phyloP scores from a whole-genome alignment of 92 coral and sea anemone genomes.

The Epizoanthus fatuus region DNA sequence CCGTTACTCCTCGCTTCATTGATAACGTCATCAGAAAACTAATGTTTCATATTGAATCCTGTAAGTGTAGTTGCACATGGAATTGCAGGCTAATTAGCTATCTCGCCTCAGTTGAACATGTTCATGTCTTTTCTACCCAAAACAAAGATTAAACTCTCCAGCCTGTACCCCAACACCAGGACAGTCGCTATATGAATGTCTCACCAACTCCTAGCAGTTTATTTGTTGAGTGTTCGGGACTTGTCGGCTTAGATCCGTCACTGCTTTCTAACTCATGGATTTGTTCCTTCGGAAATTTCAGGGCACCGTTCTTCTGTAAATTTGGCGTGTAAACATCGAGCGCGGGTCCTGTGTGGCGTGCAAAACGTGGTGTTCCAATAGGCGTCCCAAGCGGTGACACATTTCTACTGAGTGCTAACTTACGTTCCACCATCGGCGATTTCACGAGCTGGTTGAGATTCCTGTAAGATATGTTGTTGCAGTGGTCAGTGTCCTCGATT shows the following conservation, averaged over 20 bases:
- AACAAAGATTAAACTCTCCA: background rate
- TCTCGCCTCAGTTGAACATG: background rate
- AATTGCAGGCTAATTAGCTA: too few relatives aligned
- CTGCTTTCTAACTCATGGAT: conserved; percentile 76
- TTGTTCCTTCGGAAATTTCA: conserved; percentile 63
- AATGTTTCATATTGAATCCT: too few relatives aligned
- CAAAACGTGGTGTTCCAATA: conserved; percentile 29
- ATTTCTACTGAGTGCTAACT: conserved; percentile 26
- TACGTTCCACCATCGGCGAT: conserved; percentile 77
- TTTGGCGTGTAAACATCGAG: conserved; percentile 7
- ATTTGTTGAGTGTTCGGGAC: conserved; percentile 37
- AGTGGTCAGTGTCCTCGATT: conserved; percentile 49
- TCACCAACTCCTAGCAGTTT: background rate
- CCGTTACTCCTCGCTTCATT: too few relatives aligned
- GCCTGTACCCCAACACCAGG: background rate
- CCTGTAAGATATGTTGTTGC: conserved; percentile 61
- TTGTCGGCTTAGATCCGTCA: conserved; percentile 53
- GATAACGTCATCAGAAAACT: too few relatives aligned
- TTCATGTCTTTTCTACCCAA: background rate
- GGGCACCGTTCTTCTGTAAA: conserved; percentile 56
- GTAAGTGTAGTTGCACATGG: too few relatives aligned
- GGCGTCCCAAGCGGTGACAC: conserved; percentile 20
- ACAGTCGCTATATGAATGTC: conserved; percentile 17
- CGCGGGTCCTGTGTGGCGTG: background rate
- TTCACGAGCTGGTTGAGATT: conserved; percentile 76